Conservation (phyloP, 1,140 invertebrate genomes). For the Myzus persicae region DNA sequence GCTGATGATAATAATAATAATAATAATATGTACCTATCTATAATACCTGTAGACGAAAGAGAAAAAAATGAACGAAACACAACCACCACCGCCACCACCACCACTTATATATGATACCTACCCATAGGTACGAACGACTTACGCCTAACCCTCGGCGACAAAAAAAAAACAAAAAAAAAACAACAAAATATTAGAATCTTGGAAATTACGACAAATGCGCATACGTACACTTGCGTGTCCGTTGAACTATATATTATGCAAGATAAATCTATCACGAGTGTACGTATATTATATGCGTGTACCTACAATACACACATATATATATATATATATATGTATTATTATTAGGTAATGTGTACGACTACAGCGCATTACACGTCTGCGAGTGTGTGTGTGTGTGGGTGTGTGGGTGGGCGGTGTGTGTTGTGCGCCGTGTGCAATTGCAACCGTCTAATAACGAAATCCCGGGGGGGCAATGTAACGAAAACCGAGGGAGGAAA, state of each 20-base stretch:
- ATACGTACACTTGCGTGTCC: background rate
- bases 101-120: no score
- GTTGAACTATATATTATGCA: no score
- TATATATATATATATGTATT: no score
- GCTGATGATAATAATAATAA: no score
- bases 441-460: background rate
- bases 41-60: background rate
- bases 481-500: conserved; percentile 11
- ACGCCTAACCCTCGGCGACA: background rate
- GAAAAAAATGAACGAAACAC: background rate
- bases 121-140: no score
- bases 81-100: background rate
- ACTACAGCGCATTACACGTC: no score
- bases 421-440: background rate
- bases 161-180: conserved; percentile 18
- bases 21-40: background rate
- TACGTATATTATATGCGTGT: no score
- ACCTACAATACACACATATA: no score
- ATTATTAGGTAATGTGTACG: no score
- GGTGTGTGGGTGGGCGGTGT: no score
- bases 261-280: no score
- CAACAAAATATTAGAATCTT: background rate
- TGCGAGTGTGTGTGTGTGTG: no score
- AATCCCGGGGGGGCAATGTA: background rate
- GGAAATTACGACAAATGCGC: background rate